Conservation (phyloP, 2,113 vertebrate species). For the Dasyprocta punctata region DNA sequence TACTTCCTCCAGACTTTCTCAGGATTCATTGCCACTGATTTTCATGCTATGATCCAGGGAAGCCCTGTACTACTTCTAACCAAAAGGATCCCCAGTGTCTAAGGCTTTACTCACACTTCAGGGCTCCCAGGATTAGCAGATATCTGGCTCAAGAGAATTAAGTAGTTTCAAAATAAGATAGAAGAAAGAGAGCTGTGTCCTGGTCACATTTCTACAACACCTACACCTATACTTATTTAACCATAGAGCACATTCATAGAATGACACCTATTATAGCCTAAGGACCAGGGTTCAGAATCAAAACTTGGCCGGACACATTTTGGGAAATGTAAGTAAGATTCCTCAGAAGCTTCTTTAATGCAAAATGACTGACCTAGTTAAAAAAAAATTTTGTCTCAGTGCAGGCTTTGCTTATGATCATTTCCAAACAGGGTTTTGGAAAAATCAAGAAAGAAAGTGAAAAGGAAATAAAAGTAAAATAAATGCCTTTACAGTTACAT, state of each 20-base stretch:
- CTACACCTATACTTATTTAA: neutral
- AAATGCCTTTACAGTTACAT: constrained; percentile 10
- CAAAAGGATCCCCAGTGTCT: neutral
- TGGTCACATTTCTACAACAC: neutral
- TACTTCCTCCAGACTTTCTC: neutral
- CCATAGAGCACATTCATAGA: neutral
- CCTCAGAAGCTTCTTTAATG: neutral
- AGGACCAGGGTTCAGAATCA: neutral
- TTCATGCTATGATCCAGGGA: neutral
- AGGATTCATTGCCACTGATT: neutral
- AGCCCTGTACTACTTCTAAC: neutral
- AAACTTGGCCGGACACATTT: neutral
- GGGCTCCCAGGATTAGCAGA: neutral
- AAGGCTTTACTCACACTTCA: neutral
- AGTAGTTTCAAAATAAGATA: neutral
- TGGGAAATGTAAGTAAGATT: neutral
- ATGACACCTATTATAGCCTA: neutral
- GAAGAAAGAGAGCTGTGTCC: neutral
- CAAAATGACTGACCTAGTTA: neutral
- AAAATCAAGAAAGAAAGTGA: constrained; percentile 14
- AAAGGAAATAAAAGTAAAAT: constrained; percentile 12
- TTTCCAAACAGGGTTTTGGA: constrained; percentile 33
- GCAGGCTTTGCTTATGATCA: constrained; percentile 8
- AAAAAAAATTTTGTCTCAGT: neutral
- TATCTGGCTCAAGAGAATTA: neutral